phyloP scores from a whole-genome alignment of 2,113 vertebrate genomes.

The Gallinago undulata region DNA sequence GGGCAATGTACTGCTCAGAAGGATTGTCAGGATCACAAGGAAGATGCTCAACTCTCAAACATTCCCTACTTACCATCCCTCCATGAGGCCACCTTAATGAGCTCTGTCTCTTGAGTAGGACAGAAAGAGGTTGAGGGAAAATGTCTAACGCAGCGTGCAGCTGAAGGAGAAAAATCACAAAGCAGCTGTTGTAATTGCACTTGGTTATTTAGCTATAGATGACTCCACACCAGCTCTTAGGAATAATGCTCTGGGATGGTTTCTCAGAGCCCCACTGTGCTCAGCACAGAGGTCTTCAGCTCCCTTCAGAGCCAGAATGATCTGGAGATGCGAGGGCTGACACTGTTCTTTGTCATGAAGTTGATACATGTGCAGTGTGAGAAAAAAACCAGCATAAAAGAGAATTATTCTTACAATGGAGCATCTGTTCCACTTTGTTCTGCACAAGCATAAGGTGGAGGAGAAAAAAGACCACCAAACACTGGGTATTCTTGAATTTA shows the following conservation, averaged over 20 bases:
- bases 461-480: background rate
- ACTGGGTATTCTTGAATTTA: background rate
- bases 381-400: background rate
- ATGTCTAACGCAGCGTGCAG: background rate
- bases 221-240: background rate
- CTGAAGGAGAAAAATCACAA: background rate
- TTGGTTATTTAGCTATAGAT: background rate
- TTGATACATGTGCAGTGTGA: background rate
- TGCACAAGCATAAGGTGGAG: background rate
- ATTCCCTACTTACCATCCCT: background rate
- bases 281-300: background rate
- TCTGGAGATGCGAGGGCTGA: background rate
- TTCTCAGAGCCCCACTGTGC: background rate
- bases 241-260: background rate
- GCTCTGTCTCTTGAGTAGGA: background rate
- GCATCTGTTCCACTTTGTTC: background rate
- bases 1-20: background rate
- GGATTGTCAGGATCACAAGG: background rate
- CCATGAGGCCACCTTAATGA: background rate
- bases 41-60: background rate
- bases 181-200: background rate
- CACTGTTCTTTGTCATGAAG: background rate
- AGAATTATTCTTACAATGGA: background rate
- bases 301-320: background rate
- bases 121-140: background rate